Conservation (phyloP, 1,140 invertebrate genomes). For the Drosophila orena region DNA sequence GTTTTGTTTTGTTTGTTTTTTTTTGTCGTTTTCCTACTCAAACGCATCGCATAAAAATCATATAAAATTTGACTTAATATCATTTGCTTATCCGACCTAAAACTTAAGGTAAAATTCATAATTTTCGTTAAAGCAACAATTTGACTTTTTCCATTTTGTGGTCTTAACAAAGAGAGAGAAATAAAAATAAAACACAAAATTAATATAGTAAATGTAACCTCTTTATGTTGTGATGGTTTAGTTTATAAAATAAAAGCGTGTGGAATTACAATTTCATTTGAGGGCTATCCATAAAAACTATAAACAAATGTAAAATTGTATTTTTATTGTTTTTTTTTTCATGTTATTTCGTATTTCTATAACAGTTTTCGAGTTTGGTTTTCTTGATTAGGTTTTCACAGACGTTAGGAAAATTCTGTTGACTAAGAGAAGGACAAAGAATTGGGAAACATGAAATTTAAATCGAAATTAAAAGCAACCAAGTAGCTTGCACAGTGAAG, state of each 20-base stretch:
- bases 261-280: conserved; percentile 82
- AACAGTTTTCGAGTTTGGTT: conserved; percentile 37
- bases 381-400: conserved; percentile 4
- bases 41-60: conserved; percentile 12
- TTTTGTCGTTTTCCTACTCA: not conserved
- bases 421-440: conserved; percentile 26
- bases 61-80: conserved; percentile 54
- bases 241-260: conserved; percentile 81
- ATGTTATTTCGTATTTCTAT: conserved; percentile 10
- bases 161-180: conserved; percentile 43
- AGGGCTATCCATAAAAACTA: conserved; percentile 64
- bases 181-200: conserved; percentile 54
- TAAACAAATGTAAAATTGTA: conserved; percentile 59
- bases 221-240: conserved; percentile 12
- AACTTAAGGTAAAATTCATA: conserved; percentile 48
- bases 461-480: conserved; percentile 1
- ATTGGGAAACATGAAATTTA: conserved; percentile 16
- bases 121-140: conserved; percentile 56
- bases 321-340: conserved; percentile 27
- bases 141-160: conserved; percentile 40
- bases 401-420: conserved; percentile 25
- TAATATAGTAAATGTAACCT: conserved; percentile 45
- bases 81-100: conserved; percentile 32
- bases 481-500: conserved; percentile 9
- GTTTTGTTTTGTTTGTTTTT: conserved; percentile 10